Evolutionary conservation across 1,140 invertebrate species (phyloP), one percentile per base, ranked within the genome.

Genomic region (Lordiphosa clarofinis): DNA sequence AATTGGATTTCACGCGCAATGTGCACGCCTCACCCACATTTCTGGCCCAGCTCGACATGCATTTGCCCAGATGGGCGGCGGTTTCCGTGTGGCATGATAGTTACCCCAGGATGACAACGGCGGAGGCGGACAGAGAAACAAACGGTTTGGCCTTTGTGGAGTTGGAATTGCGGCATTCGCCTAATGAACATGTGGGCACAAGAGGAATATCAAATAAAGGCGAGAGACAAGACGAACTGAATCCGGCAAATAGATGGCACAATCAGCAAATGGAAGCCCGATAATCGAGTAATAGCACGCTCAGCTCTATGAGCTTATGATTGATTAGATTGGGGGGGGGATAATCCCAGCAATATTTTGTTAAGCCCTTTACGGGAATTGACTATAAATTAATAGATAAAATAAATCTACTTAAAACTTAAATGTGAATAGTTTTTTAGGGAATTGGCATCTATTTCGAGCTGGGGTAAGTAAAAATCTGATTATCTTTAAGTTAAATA

Each of bases 1-100:
- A 82, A 82, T 70, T 82, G 60, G 78, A 82, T 78, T 78, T 82
- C 38, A 82, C 65, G 60, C 73, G 68, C 21, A 82, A 82, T 75
- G 65, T 68, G 21, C 78, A 84, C 62, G 78, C 69, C 56, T 76
- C 78, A 43, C 61, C 75, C 61, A 73, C 78, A 70, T 82, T 84
- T 49, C 64, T 82, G 2, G 37, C 59, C 9, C 49, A 69, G 11
- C 71, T 81, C 4, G 19, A 12, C 12, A 63, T 57, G 37, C 62
- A 64, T 8, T 38, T 75, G 52, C 40, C 28, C 44, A 28, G 21
- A 38, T 48, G n/a, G 37, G 9, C 7, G 35, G 31, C 31, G 21
- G 28, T 71, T 38, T 40, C 62, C 36, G 49, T 76, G 44, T 76
- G 66, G 61, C 62, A 76, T 40, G 73, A 76, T 31, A 55, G 46